Percentiles rank a stretch among this genome's conserved stretches.
phyloP scores from a whole-genome alignment of 2,113 vertebrate species.

The Carassius gibelio region DNA sequence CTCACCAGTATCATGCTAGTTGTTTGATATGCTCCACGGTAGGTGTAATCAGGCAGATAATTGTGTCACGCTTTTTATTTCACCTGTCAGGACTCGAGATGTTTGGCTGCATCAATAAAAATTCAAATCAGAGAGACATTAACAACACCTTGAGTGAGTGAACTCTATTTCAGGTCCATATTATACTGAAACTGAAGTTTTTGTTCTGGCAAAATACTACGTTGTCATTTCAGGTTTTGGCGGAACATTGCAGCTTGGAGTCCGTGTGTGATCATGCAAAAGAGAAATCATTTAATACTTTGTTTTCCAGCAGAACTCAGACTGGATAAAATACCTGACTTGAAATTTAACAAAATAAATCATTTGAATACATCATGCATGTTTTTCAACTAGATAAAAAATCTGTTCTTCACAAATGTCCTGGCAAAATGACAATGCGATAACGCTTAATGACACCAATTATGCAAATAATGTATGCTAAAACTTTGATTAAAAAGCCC shows the following conservation, averaged over 20 bases:
- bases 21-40: conserved; percentile 15
- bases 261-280: conserved; percentile 35
- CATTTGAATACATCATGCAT: background rate
- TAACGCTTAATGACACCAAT: background rate
- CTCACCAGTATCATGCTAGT: background rate
- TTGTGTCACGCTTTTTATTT: conserved; percentile 20
- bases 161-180: conserved; percentile 13
- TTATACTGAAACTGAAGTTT: background rate
- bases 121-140: conserved; percentile 17
- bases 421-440: background rate
- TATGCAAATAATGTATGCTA: background rate
- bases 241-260: background rate
- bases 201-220: background rate
- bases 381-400: background rate
- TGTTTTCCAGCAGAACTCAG: background rate
- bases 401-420: background rate
- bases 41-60: conserved; percentile 21
- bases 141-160: conserved; percentile 6
- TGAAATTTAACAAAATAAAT: background rate
- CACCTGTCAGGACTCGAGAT: conserved; percentile 25
- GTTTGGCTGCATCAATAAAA: conserved; percentile 29
- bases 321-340: conserved; percentile 20
- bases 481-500: background rate
- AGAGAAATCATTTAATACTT: conserved; percentile 25
- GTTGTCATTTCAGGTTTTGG: background rate